A percentile compares a stretch with the other conserved stretches of the same genome.
Conservation (phyloP, 2,888 invertebrate species). For the Theretra japonica region DNA sequence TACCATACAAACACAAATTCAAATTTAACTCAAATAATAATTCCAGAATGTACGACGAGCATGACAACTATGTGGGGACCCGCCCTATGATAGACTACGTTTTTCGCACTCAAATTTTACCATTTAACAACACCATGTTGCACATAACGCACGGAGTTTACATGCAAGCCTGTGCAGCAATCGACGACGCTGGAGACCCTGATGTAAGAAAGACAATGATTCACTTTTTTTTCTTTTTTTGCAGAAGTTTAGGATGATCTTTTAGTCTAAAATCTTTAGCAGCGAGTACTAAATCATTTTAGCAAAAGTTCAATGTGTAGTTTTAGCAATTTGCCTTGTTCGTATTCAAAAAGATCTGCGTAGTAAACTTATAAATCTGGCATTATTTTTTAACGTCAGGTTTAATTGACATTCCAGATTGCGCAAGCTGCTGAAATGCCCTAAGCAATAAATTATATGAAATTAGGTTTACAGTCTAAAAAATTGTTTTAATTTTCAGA, state of each 20-base stretch:
- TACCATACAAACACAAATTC: neutral
- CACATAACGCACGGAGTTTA: neutral
- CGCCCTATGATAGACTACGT: neutral
- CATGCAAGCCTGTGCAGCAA: slow-evolving; percentile 13
- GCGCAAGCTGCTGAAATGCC: too few relatives aligned
- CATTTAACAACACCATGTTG: neutral
- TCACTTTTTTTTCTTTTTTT: neutral
- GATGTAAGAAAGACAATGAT: neutral
- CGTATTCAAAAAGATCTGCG: neutral
- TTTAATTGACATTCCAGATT: too few relatives aligned
- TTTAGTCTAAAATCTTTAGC: neutral
- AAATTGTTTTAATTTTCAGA: slow-evolving; percentile 38
- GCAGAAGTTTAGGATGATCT: too few relatives aligned
- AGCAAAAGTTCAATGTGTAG: neutral
- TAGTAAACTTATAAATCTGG: too few relatives aligned
- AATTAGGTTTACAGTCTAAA: too few relatives aligned
- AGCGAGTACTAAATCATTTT: neutral
- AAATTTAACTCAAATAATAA: neutral
- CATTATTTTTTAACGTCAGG: too few relatives aligned
- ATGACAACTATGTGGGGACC: neutral
- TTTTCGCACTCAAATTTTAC: neutral
- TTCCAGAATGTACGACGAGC: slow-evolving; percentile 1
- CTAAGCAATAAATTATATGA: too few relatives aligned
- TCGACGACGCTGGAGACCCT: slow-evolving; percentile 15
- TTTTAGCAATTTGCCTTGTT: too few relatives aligned